Conservation (phyloP, 1,140 invertebrate genomes). For the Drosophila ficusphila region DNA sequence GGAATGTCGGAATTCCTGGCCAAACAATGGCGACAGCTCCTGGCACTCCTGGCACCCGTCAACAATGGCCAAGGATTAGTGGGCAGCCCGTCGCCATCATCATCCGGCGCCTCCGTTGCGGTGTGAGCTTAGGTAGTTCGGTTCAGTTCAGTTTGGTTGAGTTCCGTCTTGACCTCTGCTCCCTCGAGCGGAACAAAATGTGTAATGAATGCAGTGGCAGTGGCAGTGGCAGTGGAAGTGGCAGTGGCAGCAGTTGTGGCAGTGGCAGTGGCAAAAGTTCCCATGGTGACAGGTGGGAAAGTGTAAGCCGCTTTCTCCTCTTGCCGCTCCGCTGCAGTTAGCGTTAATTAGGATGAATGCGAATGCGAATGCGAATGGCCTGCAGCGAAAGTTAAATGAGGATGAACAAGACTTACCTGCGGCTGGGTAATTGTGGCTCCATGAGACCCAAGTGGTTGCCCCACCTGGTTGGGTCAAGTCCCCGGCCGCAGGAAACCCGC, state of each 20-base stretch:
- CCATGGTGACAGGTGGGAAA: conserved; percentile 33
- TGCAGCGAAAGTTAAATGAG: conserved; percentile 12
- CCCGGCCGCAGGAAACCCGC: not conserved
- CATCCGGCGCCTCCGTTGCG: not conserved
- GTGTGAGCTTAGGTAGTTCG: not conserved
- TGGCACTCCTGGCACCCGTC: conserved; percentile 2
- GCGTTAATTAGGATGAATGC: conserved; percentile 63
- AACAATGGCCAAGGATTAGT: conserved; percentile 26
- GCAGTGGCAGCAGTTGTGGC: not conserved
- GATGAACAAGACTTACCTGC: conserved; percentile 1
- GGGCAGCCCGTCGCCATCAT: conserved; percentile 5
- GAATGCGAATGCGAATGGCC: conserved; percentile 1
- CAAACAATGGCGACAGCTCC: conserved; percentile 18
- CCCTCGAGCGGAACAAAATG: conserved; percentile 39
- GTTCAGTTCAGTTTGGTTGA: conserved; percentile 5
- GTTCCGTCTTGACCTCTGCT: conserved; percentile 10
- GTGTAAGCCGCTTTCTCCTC: not conserved
- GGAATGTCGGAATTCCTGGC: not conserved
- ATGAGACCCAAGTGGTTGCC: not conserved
- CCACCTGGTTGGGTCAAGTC: not conserved
- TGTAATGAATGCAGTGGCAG: conserved; percentile 38
- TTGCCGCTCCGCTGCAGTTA: conserved; percentile 11
- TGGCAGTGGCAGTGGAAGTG: conserved; percentile 4
- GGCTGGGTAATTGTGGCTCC: no score
- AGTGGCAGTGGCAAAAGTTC: not conserved